These are phyloP conservation scores for Byasa hedistus DNA, from an alignment of 2,888 invertebrate genomes.

Conservation along the genomic window DNA sequence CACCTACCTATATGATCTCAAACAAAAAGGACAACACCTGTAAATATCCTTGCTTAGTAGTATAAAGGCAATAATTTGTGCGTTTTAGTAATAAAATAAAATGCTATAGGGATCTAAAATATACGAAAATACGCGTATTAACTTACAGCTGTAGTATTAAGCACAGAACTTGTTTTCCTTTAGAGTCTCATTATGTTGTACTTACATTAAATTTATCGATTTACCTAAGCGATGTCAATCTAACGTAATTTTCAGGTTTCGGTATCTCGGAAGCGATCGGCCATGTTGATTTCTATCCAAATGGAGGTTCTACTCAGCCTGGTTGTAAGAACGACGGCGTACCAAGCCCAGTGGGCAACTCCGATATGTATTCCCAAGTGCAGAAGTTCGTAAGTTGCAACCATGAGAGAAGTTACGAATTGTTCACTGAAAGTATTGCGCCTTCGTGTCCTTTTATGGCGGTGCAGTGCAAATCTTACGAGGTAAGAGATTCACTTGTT, in stretches of 20 bases:
- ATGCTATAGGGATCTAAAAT: no score
- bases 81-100: no score
- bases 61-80: no score
- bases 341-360: slow-evolving; percentile 39
- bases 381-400: slow-evolving; percentile 90
- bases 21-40: no score
- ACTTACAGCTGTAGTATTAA: no score
- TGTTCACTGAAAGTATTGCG: slow-evolving; percentile 91
- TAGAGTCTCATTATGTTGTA: no score
- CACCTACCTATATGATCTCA: no score
- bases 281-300: slow-evolving; percentile 95
- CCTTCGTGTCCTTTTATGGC: slow-evolving; percentile 87
- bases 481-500: slow-evolving; percentile 66
- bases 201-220: no score
- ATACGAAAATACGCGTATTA: no score
- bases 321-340: slow-evolving; percentile 59
- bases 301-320: slow-evolving; percentile 88
- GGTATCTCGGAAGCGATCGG: slow-evolving; percentile 91
- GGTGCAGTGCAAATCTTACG: slow-evolving; percentile 88
- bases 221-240: no score
- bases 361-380: slow-evolving; percentile 65
- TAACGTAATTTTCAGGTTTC: slow-evolving; percentile 70
- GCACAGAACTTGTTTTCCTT: no score
- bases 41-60: no score
- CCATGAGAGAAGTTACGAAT: slow-evolving; percentile 91